Base-by-base conservation (phyloP, 2,888 invertebrate genomes). In the Acanthococcus lagerstroemiae region DNA sequence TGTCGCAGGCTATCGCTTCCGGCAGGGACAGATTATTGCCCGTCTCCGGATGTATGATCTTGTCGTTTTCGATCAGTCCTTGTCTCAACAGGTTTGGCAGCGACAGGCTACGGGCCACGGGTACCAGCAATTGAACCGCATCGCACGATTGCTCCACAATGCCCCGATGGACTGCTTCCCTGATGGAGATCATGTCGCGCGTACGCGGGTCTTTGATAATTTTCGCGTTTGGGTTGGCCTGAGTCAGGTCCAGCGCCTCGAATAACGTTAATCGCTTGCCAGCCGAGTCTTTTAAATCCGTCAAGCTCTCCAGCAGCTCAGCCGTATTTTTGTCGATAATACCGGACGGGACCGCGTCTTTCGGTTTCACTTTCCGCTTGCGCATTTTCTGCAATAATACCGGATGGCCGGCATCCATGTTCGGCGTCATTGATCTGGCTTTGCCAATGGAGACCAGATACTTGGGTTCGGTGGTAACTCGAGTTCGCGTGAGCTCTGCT, bases 1-100 rank as follows among this genome's bases (percentile, higher is more conserved):
- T 86, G 73, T 94, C 93, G 75, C 89, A 90, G 72, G 87, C 83
- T 58, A 95, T 87, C 25, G 94, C 90, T 80, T 93, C 88, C 71
- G 84, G 81, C 68, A 94, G 79, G 66, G 86, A 85, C 61, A 94
- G 79, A 69, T 84, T 83, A 70, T 80, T 83, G 2, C 93, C 93
- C 22, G 89, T 88, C 78, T 91, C 91, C 2, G 93, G 92, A 76
- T 93, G 93, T 70, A 94, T 82, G 67, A 91, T 84, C 77, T 86
- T 87, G 69, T 84, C 83, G 15, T 83, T 83, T 27, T 78, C 76
- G 70, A 94, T 82, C 30, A 94, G 81, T 55, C 95, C 95, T 77
- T 93, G 92, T 70, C 85, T 83, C 69, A 90, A 83, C 52, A 95
- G 81, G 77, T 91, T 90, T 9, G 90, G 87, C 71, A 94, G 81